Conservation (phyloP, 2,888 invertebrate genomes). For the Antitype chi region DNA sequence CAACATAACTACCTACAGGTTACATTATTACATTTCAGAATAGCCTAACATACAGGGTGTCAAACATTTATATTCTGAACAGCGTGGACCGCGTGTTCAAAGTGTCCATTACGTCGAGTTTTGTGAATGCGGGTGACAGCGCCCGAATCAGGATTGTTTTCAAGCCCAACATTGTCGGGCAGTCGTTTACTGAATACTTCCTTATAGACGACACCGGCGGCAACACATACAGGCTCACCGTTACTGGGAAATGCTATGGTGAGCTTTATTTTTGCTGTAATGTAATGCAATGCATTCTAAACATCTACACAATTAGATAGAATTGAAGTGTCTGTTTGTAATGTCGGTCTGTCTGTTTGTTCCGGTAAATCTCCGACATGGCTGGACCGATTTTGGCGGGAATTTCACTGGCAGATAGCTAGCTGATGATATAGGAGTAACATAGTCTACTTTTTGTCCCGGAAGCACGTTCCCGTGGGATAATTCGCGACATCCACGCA, state of each 20-base stretch:
- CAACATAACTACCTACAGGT: too few relatives aligned
- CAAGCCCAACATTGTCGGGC: constrained; percentile 79
- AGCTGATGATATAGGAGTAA: too few relatives aligned
- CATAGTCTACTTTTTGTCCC: too few relatives aligned
- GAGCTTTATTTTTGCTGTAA: constrained; percentile 46
- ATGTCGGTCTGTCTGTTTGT: too few relatives aligned
- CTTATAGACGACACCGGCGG: constrained; percentile 81
- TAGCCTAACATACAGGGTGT: constrained; percentile 78
- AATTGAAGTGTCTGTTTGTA: too few relatives aligned
- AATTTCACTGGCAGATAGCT: too few relatives aligned
- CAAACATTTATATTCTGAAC: constrained; percentile 80
- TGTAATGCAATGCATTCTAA: background rate
- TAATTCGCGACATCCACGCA: too few relatives aligned
- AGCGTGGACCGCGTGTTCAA: constrained; percentile 85
- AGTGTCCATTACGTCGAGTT: constrained; percentile 75
- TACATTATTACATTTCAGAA: constrained; percentile 72
- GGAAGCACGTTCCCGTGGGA: too few relatives aligned
- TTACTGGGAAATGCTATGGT: constrained; percentile 85
- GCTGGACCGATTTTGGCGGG: too few relatives aligned
- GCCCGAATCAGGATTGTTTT: constrained; percentile 79
- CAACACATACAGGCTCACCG: constrained; percentile 79
- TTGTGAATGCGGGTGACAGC: constrained; percentile 75
- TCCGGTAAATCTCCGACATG: too few relatives aligned
- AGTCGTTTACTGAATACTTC: constrained; percentile 86
- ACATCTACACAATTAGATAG: too few relatives aligned